Evolutionary conservation across 2,888 invertebrate species (phyloP), one percentile per base, ranked within the genome.

Genomic region (Danaus chrysippus): DNA sequence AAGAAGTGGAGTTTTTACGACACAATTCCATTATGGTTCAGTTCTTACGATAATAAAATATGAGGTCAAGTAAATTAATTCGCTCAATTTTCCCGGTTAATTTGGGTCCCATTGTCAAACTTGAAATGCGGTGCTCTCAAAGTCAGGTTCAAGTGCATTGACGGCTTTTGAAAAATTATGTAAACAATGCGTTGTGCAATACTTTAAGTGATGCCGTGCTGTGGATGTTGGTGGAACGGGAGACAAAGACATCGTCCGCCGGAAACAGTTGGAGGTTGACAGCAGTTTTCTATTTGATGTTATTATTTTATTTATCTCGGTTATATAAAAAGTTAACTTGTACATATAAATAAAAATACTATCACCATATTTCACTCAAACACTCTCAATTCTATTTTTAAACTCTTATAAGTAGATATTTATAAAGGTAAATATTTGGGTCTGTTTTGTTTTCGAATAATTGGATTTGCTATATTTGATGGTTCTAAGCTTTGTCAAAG

Each of bases 221-320:
- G 91, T 77, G 90, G 90, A 10, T 91, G 91, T 74, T 91, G 91
- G 91, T 90, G 91, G 89, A 89, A 84, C 61, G 89, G 91, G 72
- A 83, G 88, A 73, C 90, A 88, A 78, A 78, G 91, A 71, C 91
- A 90, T 72, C 86, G 91, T 70, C 91, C 89, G 56, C 89, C 90
- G 65, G 86, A 90, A 58, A 68, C 81, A 64, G 75, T 72, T 62
- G 64, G 82, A 87, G 90, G 90, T 90, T 82, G 77, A 73, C 23
- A 34, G 23, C 23, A 34, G 70, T 64, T 56, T 56, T 53, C 12
- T 11, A 12, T 44, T 54, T 55, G 10, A 34, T 43, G 53, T 23
- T 10, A 23, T 19, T 23, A 10, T 17, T 19, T 41, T 34, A 34
- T 34, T 34, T 5, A 34, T 34, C 23, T 34, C 23, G 23, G 23